Evolutionary conservation across 1,140 invertebrate genomes (phyloP).

Genomic region (Drosophila kurseongensis): DNA sequence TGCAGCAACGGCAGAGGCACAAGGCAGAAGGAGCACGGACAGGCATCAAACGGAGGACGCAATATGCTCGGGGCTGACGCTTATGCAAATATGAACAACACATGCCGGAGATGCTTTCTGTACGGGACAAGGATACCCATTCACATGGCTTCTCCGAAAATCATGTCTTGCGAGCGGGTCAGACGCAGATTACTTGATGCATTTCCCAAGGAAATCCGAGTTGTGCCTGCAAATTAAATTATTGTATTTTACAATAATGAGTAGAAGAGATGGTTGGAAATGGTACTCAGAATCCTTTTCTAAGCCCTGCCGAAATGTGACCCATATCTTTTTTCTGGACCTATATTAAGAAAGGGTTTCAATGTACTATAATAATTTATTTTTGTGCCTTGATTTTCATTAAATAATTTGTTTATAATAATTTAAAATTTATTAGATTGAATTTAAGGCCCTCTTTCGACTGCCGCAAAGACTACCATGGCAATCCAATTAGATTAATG

Average conservation of each 20-base stretch:
- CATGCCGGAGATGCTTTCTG: conserved; percentile 37
- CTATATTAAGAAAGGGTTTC: too few relatives aligned
- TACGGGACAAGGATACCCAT: conserved; percentile 11
- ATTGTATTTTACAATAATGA: neutral
- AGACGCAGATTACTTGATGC: conserved; percentile 22
- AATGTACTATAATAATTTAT: too few relatives aligned
- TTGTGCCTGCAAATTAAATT: neutral
- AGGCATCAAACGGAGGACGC: conserved; percentile 24
- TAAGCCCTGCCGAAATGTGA: too few relatives aligned
- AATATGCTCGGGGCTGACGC: conserved; percentile 42
- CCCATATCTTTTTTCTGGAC: too few relatives aligned
- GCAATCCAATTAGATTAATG: conserved; percentile 51
- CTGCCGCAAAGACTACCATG: conserved; percentile 1
- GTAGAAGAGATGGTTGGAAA: too few relatives aligned
- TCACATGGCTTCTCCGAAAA: neutral
- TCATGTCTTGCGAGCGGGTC: conserved; percentile 6
- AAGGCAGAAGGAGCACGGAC: neutral
- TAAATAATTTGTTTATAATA: too few relatives aligned
- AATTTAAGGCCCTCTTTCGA: neutral
- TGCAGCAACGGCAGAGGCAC: conserved; percentile 26
- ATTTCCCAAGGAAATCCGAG: neutral
- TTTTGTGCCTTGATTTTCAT: too few relatives aligned
- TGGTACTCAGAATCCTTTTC: too few relatives aligned
- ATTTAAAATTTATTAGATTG: neutral
- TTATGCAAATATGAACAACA: conserved; percentile 62